Percentiles rank a stretch among this genome's conserved stretches.
These are phyloP conservation scores for Oncopodura yosiiana DNA, from an alignment of 1,140 invertebrate species.

Conservation along the genomic window DNA sequence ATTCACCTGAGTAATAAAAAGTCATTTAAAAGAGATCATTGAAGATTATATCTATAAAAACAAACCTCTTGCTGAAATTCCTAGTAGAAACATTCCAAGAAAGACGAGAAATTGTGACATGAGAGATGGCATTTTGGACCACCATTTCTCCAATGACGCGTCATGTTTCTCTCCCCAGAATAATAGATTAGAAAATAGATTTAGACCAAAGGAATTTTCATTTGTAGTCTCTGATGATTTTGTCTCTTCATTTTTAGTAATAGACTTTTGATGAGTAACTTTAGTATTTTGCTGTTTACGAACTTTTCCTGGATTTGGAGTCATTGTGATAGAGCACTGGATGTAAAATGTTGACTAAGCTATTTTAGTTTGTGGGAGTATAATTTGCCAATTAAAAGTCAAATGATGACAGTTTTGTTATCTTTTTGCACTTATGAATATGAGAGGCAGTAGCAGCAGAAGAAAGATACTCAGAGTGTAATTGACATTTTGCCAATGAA, in stretches of 20 bases:
- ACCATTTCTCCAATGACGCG: slow-evolving; percentile 45
- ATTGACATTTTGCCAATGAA: no score
- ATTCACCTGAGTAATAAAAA: slow-evolving; percentile 51
- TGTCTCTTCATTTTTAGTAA: background rate
- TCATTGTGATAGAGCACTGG: background rate
- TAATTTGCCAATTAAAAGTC: no score
- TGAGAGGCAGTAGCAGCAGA: no score
- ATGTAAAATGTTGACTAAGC: no score
- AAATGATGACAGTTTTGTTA: no score
- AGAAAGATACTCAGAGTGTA: no score
- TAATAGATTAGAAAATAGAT: slow-evolving; percentile 14
- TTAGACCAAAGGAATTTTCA: background rate
- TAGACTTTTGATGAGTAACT: background rate
- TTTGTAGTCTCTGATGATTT: background rate
- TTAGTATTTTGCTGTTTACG: background rate
- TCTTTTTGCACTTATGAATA: no score
- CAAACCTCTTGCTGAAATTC: slow-evolving; percentile 49
- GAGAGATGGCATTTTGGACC: slow-evolving; percentile 45
- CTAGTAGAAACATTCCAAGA: slow-evolving; percentile 49
- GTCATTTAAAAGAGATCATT: slow-evolving; percentile 1
- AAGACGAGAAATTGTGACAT: slow-evolving; percentile 46
- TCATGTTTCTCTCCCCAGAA: slow-evolving; percentile 48
- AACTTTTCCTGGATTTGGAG: background rate
- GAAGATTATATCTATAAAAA: slow-evolving; percentile 2
- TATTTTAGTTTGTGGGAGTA: no score